Evolutionary conservation across 2,797 vertebrate species (phyloP).

Genomic region (Nannoperca obscura): DNA sequence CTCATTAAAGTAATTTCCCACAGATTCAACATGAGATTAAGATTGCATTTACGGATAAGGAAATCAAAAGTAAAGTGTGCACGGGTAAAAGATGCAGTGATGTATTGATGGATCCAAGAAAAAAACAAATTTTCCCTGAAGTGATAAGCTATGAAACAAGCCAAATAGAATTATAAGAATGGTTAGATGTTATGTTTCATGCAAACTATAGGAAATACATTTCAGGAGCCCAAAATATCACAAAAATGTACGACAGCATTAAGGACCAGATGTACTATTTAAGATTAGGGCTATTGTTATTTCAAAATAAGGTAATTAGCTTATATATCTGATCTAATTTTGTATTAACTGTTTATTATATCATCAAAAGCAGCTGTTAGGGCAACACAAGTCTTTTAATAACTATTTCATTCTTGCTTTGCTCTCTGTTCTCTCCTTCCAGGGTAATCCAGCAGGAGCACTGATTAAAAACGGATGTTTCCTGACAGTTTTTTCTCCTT

Average conservation of each 20-base stretch:
- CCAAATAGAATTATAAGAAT: background rate
- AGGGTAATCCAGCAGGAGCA: constrained; percentile 56
- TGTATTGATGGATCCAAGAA: constrained; percentile 8
- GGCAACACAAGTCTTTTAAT: constrained; percentile 67
- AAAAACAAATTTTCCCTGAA: background rate
- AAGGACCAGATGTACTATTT: constrained; percentile 69
- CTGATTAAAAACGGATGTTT: constrained; percentile 77
- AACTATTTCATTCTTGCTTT: constrained; percentile 72
- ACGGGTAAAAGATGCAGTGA: background rate
- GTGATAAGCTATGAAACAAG: constrained; percentile 5
- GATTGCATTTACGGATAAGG: constrained; percentile 13
- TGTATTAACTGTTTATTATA: constrained; percentile 80
- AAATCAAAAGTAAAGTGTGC: constrained; percentile 16
- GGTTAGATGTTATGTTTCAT: constrained; percentile 1
- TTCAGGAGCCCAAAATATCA: constrained; percentile 52
- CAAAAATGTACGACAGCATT: constrained; percentile 53
- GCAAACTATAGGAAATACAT: constrained; percentile 24
- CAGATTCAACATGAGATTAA: constrained; percentile 18
- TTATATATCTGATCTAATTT: constrained; percentile 75
- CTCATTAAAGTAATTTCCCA: constrained; percentile 36
- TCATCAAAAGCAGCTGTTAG: constrained; percentile 80
- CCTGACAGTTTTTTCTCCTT: constrained; percentile 15
- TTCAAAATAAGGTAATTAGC: constrained; percentile 78
- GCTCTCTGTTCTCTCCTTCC: constrained; percentile 60
- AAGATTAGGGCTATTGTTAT: constrained; percentile 69